A percentile compares a stretch with the other conserved stretches of the same genome.
phyloP scores from a whole-genome alignment of 1,140 invertebrate genomes.

The Trichomalopsis sarcophagae region DNA sequence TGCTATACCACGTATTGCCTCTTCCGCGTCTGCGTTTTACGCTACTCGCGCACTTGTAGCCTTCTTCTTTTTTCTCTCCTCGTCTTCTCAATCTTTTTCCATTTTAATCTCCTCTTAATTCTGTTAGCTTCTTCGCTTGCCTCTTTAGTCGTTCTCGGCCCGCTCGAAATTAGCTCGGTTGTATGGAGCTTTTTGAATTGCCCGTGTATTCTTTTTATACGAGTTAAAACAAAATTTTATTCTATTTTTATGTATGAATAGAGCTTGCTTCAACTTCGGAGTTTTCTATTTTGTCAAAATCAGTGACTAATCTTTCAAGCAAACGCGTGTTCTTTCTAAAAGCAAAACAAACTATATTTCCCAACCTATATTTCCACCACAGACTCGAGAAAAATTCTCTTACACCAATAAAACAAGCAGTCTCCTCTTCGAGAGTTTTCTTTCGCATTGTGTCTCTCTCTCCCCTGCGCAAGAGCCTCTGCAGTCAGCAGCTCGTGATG shows the following conservation, averaged over 20 bases:
- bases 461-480: not conserved
- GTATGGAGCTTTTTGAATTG: not conserved
- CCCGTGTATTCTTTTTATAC: not conserved
- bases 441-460: not conserved
- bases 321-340: too few relatives aligned
- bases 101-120: slow-evolving; percentile 14
- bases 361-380: too few relatives aligned
- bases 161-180: not conserved
- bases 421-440: not conserved
- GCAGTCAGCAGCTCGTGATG: not conserved
- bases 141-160: not conserved
- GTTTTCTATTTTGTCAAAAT: too few relatives aligned
- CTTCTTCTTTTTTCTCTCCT: not conserved
- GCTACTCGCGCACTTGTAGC: not conserved
- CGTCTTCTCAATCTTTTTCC: not conserved
- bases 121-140: not conserved
- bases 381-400: not conserved
- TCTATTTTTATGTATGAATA: too few relatives aligned
- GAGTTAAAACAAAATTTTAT: too few relatives aligned
- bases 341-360: too few relatives aligned
- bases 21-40: not conserved
- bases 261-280: too few relatives aligned
- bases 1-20: not conserved
- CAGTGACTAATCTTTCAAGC: too few relatives aligned
- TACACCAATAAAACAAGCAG: not conserved